These are phyloP conservation scores for Microctonus brassicae DNA, from an alignment of 2,888 invertebrate genomes.

Conservation along the genomic window DNA sequence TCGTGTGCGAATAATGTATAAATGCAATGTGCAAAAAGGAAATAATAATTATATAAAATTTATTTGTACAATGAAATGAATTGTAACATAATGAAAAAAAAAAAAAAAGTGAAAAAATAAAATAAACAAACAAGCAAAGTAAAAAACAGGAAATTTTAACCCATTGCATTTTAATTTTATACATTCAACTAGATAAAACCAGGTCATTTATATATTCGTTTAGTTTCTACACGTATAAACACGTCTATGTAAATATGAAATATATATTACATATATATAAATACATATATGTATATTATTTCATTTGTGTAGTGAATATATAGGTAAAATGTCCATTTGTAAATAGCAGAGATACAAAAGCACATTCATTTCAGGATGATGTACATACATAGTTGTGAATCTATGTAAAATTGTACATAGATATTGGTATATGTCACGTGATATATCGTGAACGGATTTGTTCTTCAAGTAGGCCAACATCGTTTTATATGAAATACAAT, in stretches of 20 bases:
- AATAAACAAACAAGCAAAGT: neutral
- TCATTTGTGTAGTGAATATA: neutral
- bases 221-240: neutral
- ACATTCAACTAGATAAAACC: constrained; percentile 10
- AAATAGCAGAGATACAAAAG: neutral
- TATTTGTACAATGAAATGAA: constrained; percentile 7
- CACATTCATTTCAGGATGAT: neutral
- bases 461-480: constrained; percentile 7
- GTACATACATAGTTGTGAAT: neutral
- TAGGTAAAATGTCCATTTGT: neutral
- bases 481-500: neutral
- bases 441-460: neutral
- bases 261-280: too few relatives aligned
- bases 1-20: neutral
- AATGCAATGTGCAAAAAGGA: constrained; percentile 13
- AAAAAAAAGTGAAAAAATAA: too few relatives aligned
- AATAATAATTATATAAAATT: constrained; percentile 30
- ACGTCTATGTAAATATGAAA: too few relatives aligned
- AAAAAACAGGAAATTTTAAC: neutral
- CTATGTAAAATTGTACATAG: too few relatives aligned
- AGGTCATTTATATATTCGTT: constrained; percentile 17
- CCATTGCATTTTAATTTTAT: neutral
- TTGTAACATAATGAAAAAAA: constrained; percentile 13
- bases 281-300: too few relatives aligned
- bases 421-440: neutral